Percentiles rank a stretch among this genome's conserved stretches.
These are phyloP conservation scores for Graphium colonna DNA, from an alignment of 2,888 invertebrate genomes.

Conservation along the genomic window DNA sequence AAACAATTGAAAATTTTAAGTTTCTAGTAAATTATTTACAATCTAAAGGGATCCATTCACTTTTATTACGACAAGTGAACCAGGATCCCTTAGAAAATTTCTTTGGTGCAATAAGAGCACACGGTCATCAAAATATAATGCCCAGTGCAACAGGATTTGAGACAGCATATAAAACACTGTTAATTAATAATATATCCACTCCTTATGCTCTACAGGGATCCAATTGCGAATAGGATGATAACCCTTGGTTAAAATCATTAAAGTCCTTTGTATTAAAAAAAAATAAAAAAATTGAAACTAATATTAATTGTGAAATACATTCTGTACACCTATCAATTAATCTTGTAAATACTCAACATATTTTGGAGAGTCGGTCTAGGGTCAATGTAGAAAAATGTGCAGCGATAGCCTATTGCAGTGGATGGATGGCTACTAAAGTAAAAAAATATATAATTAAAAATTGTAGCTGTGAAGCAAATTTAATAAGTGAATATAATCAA, in stretches of 20 bases:
- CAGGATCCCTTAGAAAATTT: not conserved
- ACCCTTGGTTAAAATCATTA: too few species aligned
- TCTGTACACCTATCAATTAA: not conserved
- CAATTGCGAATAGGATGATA: too few species aligned
- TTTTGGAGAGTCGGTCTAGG: not conserved
- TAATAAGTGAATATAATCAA: not conserved
- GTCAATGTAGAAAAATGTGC: not conserved
- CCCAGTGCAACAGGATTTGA: not conserved
- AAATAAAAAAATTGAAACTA: too few species aligned
- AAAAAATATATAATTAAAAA: not conserved
- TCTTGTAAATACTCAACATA: not conserved
- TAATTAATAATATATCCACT: not conserved
- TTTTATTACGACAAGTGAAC: too few species aligned
- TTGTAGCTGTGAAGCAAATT: not conserved
- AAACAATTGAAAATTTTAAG: too few species aligned
- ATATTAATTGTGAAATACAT: too few species aligned
- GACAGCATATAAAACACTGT: not conserved
- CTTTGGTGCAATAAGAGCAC: not conserved
- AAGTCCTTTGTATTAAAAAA: too few species aligned
- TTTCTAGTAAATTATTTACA: too few species aligned
- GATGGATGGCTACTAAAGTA: not conserved
- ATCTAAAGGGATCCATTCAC: too few species aligned
- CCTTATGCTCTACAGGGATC: too few species aligned
- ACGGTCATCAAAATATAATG: not conserved
- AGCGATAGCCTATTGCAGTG: not conserved